These are phyloP conservation scores for Artemia sp. DNA, from an alignment of 2,888 invertebrate species.

Conservation along the genomic window DNA sequence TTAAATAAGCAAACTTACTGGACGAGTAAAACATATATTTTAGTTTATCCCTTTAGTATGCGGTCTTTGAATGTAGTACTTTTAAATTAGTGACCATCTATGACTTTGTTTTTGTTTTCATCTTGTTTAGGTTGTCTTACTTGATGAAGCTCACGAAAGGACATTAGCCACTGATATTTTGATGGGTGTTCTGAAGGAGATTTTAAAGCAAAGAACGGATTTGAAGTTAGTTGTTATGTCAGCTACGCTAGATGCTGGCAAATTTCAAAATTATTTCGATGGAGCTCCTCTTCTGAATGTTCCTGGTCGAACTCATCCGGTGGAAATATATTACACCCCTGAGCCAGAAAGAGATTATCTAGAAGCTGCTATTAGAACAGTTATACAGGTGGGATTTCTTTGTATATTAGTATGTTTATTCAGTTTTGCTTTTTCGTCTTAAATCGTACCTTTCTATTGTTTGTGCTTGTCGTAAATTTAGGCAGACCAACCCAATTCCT, in stretches of 20 bases:
- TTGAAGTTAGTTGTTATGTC: conserved; percentile 97
- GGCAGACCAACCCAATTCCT: neutral
- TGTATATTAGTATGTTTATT: conserved; percentile 35
- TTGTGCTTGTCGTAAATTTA: neutral
- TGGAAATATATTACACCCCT: conserved; percentile 96
- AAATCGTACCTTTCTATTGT: neutral
- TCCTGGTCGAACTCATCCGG: conserved; percentile 86
- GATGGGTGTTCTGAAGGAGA: conserved; percentile 97
- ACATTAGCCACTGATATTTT: conserved; percentile 95
- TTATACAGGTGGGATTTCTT: conserved; percentile 44
- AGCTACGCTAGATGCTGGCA: conserved; percentile 95
- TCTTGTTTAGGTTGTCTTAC: conserved; percentile 48
- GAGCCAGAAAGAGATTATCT: conserved; percentile 95
- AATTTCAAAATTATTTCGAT: conserved; percentile 87
- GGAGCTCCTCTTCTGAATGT: conserved; percentile 97
- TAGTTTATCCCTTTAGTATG: no score
- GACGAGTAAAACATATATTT: no score
- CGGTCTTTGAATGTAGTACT: no score
- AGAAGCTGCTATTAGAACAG: conserved; percentile 95
- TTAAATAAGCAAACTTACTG: no score
- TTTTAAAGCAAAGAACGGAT: conserved; percentile 75
- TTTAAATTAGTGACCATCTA: no score
- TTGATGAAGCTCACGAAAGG: conserved; percentile 98
- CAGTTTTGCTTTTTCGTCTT: conserved; percentile 24
- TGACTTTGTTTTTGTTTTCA: no score